phyloP scores from a whole-genome alignment of 2,113 vertebrate species.

The Callionymus lyra region DNA sequence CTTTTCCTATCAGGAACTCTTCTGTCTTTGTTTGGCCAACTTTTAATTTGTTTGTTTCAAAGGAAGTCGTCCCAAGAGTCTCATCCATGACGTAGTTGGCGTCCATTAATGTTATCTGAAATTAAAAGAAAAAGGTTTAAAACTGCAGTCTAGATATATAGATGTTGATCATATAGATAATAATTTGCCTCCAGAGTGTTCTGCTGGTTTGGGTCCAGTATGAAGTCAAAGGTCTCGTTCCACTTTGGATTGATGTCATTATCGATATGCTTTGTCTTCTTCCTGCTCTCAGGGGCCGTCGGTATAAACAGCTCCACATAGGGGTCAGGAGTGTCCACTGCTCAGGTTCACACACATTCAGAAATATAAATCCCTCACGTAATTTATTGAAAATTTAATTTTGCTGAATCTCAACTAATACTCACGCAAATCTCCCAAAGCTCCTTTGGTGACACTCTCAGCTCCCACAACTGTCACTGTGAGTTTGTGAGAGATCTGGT shows the following conservation, averaged over 20 bases:
- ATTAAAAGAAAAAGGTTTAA: not conserved
- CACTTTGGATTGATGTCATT: constrained; percentile 87
- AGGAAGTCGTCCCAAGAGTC: constrained; percentile 79
- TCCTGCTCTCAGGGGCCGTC: constrained; percentile 83
- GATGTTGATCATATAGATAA: not conserved
- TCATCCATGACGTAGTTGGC: constrained; percentile 96
- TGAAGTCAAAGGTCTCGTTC: constrained; percentile 90
- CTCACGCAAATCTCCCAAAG: constrained; percentile 91
- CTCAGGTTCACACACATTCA: constrained; percentile 1
- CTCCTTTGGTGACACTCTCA: constrained; percentile 89
- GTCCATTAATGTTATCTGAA: constrained; percentile 90
- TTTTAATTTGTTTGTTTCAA: constrained; percentile 72
- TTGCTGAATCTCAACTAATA: constrained; percentile 30
- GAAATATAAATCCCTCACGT: no score
- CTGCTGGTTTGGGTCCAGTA: constrained; percentile 88
- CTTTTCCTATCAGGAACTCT: constrained; percentile 79
- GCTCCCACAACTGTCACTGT: constrained; percentile 79
- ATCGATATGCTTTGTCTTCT: constrained; percentile 84
- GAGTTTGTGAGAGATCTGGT: constrained; percentile 89
- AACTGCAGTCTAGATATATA: not conserved
- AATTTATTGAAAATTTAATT: no score
- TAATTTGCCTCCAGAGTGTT: constrained; percentile 82
- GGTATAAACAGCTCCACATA: constrained; percentile 92
- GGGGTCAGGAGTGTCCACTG: constrained; percentile 94
- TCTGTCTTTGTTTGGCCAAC: constrained; percentile 76